A percentile compares a stretch with the other conserved stretches of the same genome.
Evolutionary conservation across 2,888 invertebrate species (phyloP).

Genomic region (Apotomis capreana): DNA sequence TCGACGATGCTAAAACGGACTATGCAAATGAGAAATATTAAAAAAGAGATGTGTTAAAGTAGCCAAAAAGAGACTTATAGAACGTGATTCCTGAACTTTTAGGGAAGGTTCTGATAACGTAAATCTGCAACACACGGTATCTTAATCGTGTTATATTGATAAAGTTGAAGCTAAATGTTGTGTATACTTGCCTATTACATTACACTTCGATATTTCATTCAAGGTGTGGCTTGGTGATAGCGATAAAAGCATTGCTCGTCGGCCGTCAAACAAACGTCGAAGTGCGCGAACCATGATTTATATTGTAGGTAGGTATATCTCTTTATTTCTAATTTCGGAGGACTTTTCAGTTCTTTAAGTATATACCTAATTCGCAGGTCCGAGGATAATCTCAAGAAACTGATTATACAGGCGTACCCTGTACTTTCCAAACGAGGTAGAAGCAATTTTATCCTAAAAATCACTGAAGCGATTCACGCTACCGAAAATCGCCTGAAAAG

Average conservation of each 20-base stretch:
- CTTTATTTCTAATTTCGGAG: background rate
- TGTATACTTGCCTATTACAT: conserved; percentile 1
- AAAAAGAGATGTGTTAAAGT: too few species aligned
- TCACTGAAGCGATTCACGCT: too few species aligned
- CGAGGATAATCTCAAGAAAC: too few species aligned
- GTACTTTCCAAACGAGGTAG: too few species aligned
- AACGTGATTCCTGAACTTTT: background rate
- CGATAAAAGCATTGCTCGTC: conserved; percentile 26
- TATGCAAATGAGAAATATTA: too few species aligned
- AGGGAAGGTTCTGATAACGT: background rate
- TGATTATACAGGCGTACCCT: too few species aligned
- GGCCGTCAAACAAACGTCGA: conserved; percentile 8
- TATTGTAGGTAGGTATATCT: background rate
- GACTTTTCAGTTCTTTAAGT: too few species aligned
- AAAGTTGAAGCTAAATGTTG: background rate
- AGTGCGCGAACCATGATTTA: background rate
- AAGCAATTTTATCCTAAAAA: too few species aligned
- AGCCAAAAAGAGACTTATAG: too few species aligned
- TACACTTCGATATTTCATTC: conserved; percentile 9
- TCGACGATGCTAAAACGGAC: too few species aligned
- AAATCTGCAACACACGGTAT: background rate
- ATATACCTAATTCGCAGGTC: too few species aligned
- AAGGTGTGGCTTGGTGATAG: conserved; percentile 23
- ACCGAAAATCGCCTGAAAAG: too few species aligned
- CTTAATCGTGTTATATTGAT: background rate